phyloP scores from a whole-genome alignment of 2,113 vertebrate genomes.

The Hylia prasina region DNA sequence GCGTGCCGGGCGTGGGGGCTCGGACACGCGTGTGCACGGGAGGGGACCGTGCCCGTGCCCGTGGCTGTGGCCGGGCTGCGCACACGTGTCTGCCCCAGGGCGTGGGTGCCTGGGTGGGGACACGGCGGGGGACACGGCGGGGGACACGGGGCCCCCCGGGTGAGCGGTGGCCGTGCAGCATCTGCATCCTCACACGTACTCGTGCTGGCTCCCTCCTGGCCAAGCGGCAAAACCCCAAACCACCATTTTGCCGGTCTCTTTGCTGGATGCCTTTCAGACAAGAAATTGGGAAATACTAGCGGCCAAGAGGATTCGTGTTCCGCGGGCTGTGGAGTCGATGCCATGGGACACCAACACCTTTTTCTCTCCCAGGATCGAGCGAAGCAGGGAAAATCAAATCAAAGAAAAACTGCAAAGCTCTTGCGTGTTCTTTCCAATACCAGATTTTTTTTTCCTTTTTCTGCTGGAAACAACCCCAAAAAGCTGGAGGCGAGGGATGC shows the following conservation, averaged over 20 bases:
- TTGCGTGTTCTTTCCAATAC: background rate
- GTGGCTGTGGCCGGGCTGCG: background rate
- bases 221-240: background rate
- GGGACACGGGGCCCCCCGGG: background rate
- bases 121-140: background rate
- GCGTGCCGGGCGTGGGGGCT: background rate
- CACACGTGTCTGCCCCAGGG: background rate
- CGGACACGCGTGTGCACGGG: background rate
- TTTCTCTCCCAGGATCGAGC: background rate
- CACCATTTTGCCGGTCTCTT: background rate
- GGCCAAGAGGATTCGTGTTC: background rate
- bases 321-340: accelerated
- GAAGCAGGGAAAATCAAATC: background rate
- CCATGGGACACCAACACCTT: background rate
- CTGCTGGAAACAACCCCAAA: background rate
- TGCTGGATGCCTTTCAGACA: background rate
- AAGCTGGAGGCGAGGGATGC: background rate
- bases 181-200: accelerated
- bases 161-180: accelerated
- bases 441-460: background rate
- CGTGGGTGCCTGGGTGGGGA: background rate
- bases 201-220: accelerated
- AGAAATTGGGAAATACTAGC: background rate
- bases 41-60: background rate
- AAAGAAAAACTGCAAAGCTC: background rate